Base-by-base conservation (phyloP, 2,888 invertebrate genomes). In the Cosmorhoe ocellata region DNA sequence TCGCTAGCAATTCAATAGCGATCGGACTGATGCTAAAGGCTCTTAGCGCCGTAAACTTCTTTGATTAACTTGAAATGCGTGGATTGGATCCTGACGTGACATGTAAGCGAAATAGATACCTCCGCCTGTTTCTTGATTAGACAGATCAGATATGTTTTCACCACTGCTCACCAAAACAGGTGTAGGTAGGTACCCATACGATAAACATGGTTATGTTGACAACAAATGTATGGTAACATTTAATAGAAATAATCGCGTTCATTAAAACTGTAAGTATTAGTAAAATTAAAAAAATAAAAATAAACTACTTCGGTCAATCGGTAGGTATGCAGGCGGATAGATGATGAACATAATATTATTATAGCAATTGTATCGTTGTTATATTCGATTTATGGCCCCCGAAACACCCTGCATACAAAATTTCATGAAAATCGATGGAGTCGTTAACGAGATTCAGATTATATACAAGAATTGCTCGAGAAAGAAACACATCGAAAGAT, bases 41-140 rank as follows among this genome's bases (percentile, higher is more conserved):
- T 24, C 9, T 10, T 3, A 61, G 59, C 59, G 66, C 71, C 73
- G 70, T 74, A 76, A 81, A 82, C 62, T 76, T 77, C 67, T 68
- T 73, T 77, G 76, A 82, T 81, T 78, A 78, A 79, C 78, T 79
- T 77, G 69, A 69, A 77, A 71, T 63, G 64, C 72, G 69, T 70
- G 60, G 63, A 66, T 64, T 62, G 64, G 67, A 63, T 71, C 73
- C 73, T 74, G 76, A 79, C 80, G 80, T 81, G 80, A 80, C 75
- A 69, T 78, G 77, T 74, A 61, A 74, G 74, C 67, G 60, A 74
- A 76, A 66, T n/a, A n/a, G n/a, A n/a, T 67, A 61, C 50, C 55
- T 52, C 45, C 33, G 43, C 41, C 44, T 49, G 48, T 43, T 52
- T 57, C 46, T 52, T 57, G 55, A 61, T 56, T 51, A 59, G 28